A percentile compares a stretch with the other conserved stretches of the same genome.
Evolutionary conservation across 2,888 invertebrate genomes (phyloP).

Genomic region (Pyrrhia umbra): DNA sequence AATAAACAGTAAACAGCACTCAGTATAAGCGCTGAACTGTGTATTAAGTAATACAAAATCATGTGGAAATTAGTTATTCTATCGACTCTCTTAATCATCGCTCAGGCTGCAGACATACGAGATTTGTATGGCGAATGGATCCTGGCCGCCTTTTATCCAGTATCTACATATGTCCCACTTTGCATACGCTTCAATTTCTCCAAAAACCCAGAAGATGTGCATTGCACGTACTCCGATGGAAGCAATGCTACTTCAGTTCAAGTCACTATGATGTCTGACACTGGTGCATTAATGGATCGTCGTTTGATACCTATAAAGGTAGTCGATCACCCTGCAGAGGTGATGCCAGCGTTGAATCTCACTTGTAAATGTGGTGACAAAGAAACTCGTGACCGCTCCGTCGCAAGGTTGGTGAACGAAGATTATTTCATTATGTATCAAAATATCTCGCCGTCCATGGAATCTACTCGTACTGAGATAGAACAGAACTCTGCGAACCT

Average conservation of each 20-base stretch:
- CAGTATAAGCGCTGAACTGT: background rate
- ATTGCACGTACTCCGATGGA: slow-evolving; percentile 31
- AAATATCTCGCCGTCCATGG: background rate
- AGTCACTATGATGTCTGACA: background rate
- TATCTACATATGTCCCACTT: background rate
- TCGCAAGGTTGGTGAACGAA: slow-evolving; percentile 13
- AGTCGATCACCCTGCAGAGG: slow-evolving; percentile 15
- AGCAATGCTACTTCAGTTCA: slow-evolving; percentile 7
- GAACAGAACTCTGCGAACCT: slow-evolving; percentile 21
- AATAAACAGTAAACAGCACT: background rate
- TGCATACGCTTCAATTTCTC: slow-evolving; percentile 7
- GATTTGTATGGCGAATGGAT: slow-evolving; percentile 32
- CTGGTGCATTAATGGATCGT: rapidly evolving
- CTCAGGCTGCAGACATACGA: slow-evolving; percentile 11
- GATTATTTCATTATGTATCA: slow-evolving; percentile 26
- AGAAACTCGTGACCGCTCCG: background rate
- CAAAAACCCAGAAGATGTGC: background rate
- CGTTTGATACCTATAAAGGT: background rate
- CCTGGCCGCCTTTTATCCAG: slow-evolving; percentile 25
- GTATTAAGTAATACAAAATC: background rate
- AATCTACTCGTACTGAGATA: background rate
- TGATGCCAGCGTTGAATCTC: slow-evolving; percentile 13
- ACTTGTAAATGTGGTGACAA: slow-evolving; percentile 19
- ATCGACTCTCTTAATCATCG: slow-evolving; percentile 2
- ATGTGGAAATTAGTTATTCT: slow-evolving; percentile 38